These are phyloP conservation scores for Ceyx erithaca DNA, from an alignment of 2,797 vertebrate genomes.

Conservation along the genomic window DNA sequence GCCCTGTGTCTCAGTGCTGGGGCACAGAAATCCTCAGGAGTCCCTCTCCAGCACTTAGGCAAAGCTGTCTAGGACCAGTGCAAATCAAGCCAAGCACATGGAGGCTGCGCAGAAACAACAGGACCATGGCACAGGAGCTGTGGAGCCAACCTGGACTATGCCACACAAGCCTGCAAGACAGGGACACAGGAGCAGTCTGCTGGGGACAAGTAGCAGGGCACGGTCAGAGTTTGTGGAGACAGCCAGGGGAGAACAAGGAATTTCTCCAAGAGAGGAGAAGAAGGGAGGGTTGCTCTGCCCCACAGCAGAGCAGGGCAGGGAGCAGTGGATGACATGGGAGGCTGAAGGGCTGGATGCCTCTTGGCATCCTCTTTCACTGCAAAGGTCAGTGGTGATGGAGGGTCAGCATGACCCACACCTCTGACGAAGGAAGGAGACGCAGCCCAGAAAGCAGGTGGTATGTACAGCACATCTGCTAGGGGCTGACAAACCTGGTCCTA, in stretches of 20 bases:
- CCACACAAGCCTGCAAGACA: neutral
- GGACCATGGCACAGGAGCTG: neutral
- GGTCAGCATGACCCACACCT: accelerated
- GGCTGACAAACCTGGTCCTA: neutral
- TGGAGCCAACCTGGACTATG: neutral
- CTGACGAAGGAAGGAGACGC: neutral
- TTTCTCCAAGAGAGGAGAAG: neutral
- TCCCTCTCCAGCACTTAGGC: neutral
- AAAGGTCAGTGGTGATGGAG: neutral
- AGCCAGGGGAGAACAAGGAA: neutral
- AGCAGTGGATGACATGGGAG: neutral
- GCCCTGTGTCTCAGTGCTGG: accelerated
- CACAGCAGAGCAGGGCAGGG: neutral
- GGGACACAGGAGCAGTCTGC: neutral
- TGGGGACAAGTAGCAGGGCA: neutral
- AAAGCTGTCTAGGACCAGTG: neutral
- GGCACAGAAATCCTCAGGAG: neutral
- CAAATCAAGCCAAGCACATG: neutral
- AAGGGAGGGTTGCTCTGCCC: neutral
- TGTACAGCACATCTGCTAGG: neutral
- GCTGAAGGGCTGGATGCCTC: neutral
- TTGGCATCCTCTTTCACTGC: neutral
- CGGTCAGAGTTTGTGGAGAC: accelerated
- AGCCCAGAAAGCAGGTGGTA: neutral
- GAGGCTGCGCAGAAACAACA: neutral